phyloP scores from a whole-genome alignment of 2,113 vertebrate species.

The Pachycephala philippinensis region DNA sequence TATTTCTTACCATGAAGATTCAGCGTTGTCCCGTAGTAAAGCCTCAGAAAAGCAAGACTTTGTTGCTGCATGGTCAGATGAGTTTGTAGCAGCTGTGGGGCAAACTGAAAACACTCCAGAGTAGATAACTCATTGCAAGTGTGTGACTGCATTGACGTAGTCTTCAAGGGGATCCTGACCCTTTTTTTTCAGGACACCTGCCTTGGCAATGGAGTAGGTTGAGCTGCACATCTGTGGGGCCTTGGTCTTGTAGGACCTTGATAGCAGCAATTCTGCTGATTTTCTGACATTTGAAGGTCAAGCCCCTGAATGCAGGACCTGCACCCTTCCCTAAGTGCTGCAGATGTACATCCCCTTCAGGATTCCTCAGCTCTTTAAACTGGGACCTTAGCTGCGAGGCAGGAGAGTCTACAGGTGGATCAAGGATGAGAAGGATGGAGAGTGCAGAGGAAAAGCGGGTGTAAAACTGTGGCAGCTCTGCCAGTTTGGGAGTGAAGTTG shows the following conservation, averaged over 20 bases:
- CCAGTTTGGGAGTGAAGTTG: background rate
- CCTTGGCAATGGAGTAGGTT: background rate
- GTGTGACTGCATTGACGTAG: background rate
- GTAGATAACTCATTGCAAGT: background rate
- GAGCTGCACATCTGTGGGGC: background rate
- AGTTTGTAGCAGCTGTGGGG: background rate
- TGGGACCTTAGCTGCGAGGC: background rate
- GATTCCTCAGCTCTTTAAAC: background rate
- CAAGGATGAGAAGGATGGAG: background rate
- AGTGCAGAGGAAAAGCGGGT: background rate
- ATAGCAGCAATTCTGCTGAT: background rate
- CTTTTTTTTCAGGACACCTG: background rate
- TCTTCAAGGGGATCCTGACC: background rate
- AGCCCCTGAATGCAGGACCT: background rate
- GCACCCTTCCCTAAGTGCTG: background rate
- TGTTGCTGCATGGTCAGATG: background rate
- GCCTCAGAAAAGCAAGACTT: background rate
- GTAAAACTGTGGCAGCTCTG: background rate
- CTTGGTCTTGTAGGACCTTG: rapidly evolving
- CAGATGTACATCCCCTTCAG: background rate
- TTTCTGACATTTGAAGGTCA: background rate
- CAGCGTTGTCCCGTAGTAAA: background rate
- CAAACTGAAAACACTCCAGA: background rate
- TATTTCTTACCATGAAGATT: background rate
- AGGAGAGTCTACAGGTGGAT: background rate